Base-by-base conservation (phyloP, 1,140 invertebrate species). In the Drosophila ercepeae region DNA sequence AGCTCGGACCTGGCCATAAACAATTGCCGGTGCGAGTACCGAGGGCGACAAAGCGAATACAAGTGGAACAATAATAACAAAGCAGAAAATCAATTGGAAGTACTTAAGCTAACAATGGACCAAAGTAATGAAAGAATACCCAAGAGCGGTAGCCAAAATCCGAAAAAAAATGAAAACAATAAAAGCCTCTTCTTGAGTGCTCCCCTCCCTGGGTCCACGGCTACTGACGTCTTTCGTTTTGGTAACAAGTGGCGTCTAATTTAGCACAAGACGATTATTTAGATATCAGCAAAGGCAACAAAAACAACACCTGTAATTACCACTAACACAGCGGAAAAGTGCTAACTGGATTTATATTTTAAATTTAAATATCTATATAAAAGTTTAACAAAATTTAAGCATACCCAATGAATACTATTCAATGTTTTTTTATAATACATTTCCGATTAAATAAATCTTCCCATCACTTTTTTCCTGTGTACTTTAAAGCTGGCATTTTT, bases 11-110 rank as follows among this genome's bases (percentile, higher is more conserved):
- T 59, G 71, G 45, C 61, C 73, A 75, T 75, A 73, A 76, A 81
- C 68, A 79, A 86, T 74, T 64, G 69, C 9, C 46, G 16, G 65
- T 27, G 46, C 67, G 39, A 70, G 67, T 71, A 41, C 23, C 13
- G 49, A 49, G 70, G 70, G 81, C 81, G 81, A 86, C 82, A 86
- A 86, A 88, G 82, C 81, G 82, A 61, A 81, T 67, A 78, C 69
- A 83, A 83, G 74, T 88, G 68, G 77, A 68, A 48, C 72, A 75
- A 88, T 75, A 84, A 81, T 81, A 79, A 86, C 77, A 60, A 76
- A 76, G 63, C 75, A 71, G 63, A 74, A 86, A 86, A 86, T 86
- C 81, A 86, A 86, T 86, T 86, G 81, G 45, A 88, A 86, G 81
- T 86, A 81, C 81, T 86, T 86, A 76, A 63, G 82, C 82, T 77